These are phyloP conservation scores for Ceratosolen fusciceps DNA, from an alignment of 1,140 invertebrate genomes.

Conservation along the genomic window DNA sequence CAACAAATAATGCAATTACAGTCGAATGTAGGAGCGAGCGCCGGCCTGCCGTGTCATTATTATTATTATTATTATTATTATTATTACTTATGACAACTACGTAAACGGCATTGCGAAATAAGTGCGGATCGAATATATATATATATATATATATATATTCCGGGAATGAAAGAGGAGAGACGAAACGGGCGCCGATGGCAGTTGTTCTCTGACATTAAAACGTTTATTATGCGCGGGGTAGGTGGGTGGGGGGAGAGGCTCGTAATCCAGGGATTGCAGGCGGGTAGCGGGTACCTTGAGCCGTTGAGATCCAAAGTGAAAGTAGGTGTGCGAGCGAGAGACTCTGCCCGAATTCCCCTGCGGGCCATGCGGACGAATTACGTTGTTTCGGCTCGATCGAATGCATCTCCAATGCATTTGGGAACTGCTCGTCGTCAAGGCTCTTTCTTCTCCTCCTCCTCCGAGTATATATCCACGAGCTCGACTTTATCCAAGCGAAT, in stretches of 20 bases:
- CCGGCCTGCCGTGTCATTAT: too few species aligned
- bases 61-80: too few species aligned
- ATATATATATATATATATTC: background rate
- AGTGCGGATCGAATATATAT: too few species aligned
- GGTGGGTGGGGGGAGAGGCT: too few species aligned
- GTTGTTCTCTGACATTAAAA: too few species aligned
- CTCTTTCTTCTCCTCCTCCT: background rate
- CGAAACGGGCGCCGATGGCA: too few species aligned
- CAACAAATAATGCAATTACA: background rate
- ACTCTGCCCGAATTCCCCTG: slow-evolving; percentile 4
- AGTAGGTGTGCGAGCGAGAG: background rate
- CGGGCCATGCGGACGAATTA: background rate
- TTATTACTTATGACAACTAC: too few species aligned
- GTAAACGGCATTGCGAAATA: too few species aligned
- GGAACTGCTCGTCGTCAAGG: background rate
- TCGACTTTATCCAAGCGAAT: too few species aligned
- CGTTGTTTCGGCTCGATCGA: background rate
- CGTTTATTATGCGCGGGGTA: too few species aligned
- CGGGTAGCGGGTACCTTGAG: background rate
- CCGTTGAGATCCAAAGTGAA: background rate
- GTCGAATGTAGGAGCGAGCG: too few species aligned
- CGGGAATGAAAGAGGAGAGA: background rate
- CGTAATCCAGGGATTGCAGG: background rate
- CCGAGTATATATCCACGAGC: too few species aligned
- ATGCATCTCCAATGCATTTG: slow-evolving; percentile 14